A percentile compares a stretch with the other conserved stretches of the same genome.
Evolutionary conservation across 2,113 vertebrate species (phyloP).

Genomic region (Tragelaphus buxtoni): DNA sequence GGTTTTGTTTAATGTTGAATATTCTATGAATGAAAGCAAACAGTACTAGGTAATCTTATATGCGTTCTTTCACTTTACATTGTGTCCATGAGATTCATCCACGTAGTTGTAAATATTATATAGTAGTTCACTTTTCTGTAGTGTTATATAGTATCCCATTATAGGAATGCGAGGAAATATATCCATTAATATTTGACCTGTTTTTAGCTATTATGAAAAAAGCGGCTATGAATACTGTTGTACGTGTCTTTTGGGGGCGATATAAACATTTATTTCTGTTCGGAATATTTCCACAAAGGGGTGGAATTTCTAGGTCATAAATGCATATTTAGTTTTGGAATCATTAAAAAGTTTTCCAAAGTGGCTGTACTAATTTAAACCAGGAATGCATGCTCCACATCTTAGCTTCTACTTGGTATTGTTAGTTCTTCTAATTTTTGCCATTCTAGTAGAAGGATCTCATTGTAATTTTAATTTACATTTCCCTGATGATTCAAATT

Average conservation of each 20-base stretch:
- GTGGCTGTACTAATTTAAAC: neutral
- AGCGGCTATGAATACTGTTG: neutral
- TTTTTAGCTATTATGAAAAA: neutral
- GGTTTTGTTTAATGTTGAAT: neutral
- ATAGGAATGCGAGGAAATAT: neutral
- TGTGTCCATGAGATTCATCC: neutral
- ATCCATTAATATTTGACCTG: neutral
- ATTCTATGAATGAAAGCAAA: neutral
- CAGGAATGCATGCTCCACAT: neutral
- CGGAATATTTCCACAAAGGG: neutral
- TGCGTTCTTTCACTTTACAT: neutral
- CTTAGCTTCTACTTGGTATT: neutral
- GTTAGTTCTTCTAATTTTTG: neutral
- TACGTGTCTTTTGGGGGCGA: neutral
- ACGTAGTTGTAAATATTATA: neutral
- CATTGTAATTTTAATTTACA: neutral
- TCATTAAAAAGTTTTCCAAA: neutral
- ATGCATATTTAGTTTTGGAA: neutral
- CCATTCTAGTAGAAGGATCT: neutral
- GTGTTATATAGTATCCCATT: neutral
- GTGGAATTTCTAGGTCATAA: neutral
- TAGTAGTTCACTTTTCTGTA: neutral
- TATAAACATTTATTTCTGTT: neutral
- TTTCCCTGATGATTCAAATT: neutral
- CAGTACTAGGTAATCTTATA: neutral